phyloP scores from a whole-genome alignment of 2,797 vertebrate species.

The Sciurus vulgaris region DNA sequence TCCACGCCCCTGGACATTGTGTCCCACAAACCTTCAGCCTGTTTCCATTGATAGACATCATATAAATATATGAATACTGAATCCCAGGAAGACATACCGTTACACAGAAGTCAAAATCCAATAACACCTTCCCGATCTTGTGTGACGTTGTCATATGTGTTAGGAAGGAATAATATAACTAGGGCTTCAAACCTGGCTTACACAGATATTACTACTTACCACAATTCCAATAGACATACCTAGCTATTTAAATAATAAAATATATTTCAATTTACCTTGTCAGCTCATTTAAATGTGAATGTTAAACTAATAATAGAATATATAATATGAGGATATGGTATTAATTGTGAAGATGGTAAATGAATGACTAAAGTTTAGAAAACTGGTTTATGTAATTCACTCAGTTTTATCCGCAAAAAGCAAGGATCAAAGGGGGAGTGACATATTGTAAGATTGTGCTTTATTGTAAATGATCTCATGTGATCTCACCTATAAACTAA shows the following conservation, averaged over 20 bases:
- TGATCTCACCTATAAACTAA: neutral
- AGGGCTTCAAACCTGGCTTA: neutral
- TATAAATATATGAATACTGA: neutral
- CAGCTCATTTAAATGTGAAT: neutral
- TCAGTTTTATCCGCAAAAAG: neutral
- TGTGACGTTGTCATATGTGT: neutral
- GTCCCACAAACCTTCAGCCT: neutral
- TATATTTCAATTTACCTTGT: neutral
- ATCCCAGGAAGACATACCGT: neutral
- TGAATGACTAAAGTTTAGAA: neutral
- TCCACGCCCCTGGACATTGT: neutral
- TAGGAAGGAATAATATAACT: neutral
- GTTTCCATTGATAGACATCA: neutral
- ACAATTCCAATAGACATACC: neutral
- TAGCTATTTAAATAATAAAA: neutral
- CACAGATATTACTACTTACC: neutral
- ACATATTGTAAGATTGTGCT: neutral
- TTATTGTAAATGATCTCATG: neutral
- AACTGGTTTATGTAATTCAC: neutral
- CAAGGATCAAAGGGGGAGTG: neutral
- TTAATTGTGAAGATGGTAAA: neutral
- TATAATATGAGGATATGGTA: neutral
- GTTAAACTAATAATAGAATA: neutral
- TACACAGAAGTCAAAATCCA: neutral
- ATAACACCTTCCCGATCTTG: neutral